A percentile compares a stretch with the other conserved stretches of the same genome.
Evolutionary conservation across 2,797 vertebrate genomes (phyloP).

Genomic region (Tragelaphus oryx): DNA sequence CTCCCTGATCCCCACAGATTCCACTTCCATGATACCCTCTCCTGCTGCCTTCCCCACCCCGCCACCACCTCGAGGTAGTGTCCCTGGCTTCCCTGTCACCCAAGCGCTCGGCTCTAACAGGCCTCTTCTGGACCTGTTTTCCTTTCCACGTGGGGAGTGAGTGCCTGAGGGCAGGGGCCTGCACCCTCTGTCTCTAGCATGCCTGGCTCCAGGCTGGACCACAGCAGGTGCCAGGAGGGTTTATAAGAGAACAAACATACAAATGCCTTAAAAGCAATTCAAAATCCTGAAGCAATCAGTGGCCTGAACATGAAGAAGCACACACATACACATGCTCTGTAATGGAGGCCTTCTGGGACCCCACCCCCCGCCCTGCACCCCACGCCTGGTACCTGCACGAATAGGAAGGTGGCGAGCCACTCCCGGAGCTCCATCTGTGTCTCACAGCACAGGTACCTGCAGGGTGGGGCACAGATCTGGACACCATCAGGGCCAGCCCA

Average conservation of each 20-base stretch:
- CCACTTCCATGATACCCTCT: background rate
- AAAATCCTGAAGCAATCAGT: background rate
- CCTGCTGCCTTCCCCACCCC: background rate
- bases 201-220: background rate
- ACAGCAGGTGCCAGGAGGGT: background rate
- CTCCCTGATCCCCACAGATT: background rate
- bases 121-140: background rate
- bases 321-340: background rate
- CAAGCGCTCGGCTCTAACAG: background rate
- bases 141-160: background rate
- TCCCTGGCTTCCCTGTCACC: background rate
- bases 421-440: slow-evolving; percentile 90
- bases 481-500: background rate
- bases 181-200: background rate
- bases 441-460: slow-evolving; percentile 95
- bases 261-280: background rate
- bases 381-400: slow-evolving; percentile 87
- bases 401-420: slow-evolving; percentile 94
- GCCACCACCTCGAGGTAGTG: background rate
- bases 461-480: background rate
- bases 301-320: background rate
- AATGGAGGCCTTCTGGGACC: background rate
- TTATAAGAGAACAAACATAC: background rate
- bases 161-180: background rate
- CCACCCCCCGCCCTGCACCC: background rate